Evolutionary conservation across 1,140 invertebrate genomes (phyloP), one percentile per base, ranked within the genome.

Genomic region (Zaprionus ghesquierei): DNA sequence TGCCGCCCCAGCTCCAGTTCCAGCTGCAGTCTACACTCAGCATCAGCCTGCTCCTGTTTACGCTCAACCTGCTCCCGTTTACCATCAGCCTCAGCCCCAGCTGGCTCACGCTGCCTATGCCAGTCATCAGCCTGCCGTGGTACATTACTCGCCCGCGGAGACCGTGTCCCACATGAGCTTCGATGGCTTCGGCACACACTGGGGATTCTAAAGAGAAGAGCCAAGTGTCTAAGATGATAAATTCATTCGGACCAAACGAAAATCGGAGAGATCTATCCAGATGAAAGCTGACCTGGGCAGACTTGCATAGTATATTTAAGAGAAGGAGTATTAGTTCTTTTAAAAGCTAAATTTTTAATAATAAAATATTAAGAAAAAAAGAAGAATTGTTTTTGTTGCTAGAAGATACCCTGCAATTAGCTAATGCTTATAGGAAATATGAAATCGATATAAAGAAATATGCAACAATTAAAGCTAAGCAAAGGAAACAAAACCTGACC

Each of bases 151-250:
- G 18, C 93, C 94, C 50, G 93, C 94, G 23, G 92, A 93, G 65
- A 85, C 91, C 35, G 93, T 94, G 10, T 93, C 94, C 58, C 93
- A 94, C 78, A 92, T 93, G 69, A 92, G 89, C 76, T 94, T 93
- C 92, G 91, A 92, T 68, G 93, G 93, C 54, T 91, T 92, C 50
- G 93, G 93, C 64, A 93, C 92, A 56, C 92, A 93, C 70, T 94
- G 93, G 80, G 93, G 91, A 41, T 94, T 90, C 89, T 93, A 93
- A 92, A 12, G 6, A 10, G 35, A 33, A 4, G 29, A 31, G 29
- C 29, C 3, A 15, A 15, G 35, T 15, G 2, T 41, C 35, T 41
- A n/a, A n/a, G n/a, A n/a, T n/a, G n/a, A n/a, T n/a, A n/a, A n/a
- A n/a, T n/a, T 33, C 12, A 33, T 13, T 33, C 3, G 13, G 10